Percentiles rank a stretch among this genome's conserved stretches.
These are phyloP conservation scores for Brachyalestes nurse DNA, from an alignment of 2,797 vertebrate species.

Conservation along the genomic window DNA sequence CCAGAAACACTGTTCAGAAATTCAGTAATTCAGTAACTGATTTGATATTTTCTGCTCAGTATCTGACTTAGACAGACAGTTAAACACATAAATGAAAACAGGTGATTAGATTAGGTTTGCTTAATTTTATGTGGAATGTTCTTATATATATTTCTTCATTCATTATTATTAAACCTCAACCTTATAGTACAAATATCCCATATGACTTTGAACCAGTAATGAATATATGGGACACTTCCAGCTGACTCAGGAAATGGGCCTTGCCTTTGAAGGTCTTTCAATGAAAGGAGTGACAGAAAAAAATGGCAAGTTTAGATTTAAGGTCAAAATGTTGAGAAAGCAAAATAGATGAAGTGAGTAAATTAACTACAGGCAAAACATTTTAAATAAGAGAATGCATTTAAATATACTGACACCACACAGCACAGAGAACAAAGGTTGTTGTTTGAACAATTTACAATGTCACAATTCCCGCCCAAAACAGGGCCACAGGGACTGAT, in stretches of 20 bases:
- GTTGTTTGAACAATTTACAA: neutral
- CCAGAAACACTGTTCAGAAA: too few relatives aligned
- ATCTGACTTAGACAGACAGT: too few relatives aligned
- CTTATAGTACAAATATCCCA: neutral
- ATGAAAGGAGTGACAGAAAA: neutral
- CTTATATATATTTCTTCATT: neutral
- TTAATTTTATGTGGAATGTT: neutral
- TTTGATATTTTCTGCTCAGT: too few relatives aligned
- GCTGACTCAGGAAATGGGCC: neutral
- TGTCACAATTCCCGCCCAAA: constrained; percentile 15
- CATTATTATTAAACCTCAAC: neutral
- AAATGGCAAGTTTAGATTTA: neutral
- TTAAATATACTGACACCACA: neutral
- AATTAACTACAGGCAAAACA: neutral
- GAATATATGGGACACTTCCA: neutral
- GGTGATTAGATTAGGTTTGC: neutral
- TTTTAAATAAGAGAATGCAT: neutral
- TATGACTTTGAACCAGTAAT: neutral
- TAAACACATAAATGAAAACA: neutral
- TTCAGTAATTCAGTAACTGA: too few relatives aligned
- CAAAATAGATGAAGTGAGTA: neutral
- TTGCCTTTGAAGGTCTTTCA: neutral
- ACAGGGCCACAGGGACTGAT: neutral
- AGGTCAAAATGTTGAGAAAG: neutral
- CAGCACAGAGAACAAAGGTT: constrained; percentile 30